These are phyloP conservation scores for Hephaestus fuliginosus DNA, from an alignment of 2,797 vertebrate species.

Conservation along the genomic window DNA sequence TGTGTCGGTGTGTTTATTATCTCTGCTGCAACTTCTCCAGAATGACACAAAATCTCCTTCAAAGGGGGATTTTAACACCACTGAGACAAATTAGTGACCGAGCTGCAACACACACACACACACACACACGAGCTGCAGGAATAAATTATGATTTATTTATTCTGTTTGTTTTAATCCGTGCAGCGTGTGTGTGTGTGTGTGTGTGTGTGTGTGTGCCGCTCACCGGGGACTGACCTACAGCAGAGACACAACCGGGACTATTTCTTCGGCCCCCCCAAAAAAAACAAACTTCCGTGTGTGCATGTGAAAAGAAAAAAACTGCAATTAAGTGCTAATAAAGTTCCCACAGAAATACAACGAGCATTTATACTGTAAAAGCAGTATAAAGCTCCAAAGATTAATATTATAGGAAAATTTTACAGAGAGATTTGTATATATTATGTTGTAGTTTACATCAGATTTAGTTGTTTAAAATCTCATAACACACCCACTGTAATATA, in stretches of 20 bases:
- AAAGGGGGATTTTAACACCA: not conserved
- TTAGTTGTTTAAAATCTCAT: not conserved
- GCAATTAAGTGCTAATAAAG: not conserved
- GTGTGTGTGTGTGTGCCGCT: not conserved
- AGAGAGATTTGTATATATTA: not conserved
- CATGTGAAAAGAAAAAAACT: fast-evolving
- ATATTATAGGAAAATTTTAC: not conserved
- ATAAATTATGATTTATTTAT: not conserved
- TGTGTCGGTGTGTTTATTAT: not conserved
- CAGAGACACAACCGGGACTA: not conserved
- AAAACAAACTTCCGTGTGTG: conserved; percentile 6
- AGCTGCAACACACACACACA: not conserved
- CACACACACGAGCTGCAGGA: not conserved
- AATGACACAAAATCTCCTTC: not conserved
- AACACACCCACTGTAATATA: not conserved
- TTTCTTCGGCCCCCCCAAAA: not conserved
- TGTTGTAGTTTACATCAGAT: not conserved
- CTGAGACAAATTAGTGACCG: not conserved
- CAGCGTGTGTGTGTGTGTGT: not conserved
- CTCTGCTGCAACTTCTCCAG: conserved; percentile 9
- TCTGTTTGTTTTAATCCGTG: not conserved
- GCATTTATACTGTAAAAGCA: not conserved
- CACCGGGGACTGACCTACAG: not conserved
- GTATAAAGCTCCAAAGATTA: not conserved
- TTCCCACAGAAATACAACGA: fast-evolving